phyloP scores from a whole-genome alignment of 92 coral and sea anemone species.

The Phenganax stokvisi region DNA sequence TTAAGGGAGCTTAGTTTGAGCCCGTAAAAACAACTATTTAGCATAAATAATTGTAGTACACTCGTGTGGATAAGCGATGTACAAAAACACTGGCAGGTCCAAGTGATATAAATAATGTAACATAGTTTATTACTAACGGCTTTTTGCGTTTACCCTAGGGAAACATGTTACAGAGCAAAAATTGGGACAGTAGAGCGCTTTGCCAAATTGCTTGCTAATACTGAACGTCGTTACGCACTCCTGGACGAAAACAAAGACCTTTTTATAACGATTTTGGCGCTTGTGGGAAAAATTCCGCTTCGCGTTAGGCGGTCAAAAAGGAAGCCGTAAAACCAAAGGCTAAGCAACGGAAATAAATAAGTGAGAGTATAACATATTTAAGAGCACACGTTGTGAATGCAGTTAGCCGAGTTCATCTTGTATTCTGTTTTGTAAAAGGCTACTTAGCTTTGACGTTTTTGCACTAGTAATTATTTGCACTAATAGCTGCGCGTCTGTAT shows the following conservation, averaged over 20 bases:
- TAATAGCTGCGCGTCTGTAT: constrained; percentile 23
- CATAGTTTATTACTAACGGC: not conserved
- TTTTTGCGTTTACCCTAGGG: not conserved
- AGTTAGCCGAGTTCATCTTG: not conserved
- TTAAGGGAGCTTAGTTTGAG: constrained; percentile 13
- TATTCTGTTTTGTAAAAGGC: not conserved
- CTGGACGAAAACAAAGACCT: not conserved
- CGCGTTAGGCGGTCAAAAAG: constrained; percentile 29
- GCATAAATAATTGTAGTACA: constrained; percentile 14
- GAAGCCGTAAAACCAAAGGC: not conserved
- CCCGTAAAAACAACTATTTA: constrained; percentile 17
- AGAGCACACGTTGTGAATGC: not conserved
- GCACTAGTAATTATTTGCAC: not conserved
- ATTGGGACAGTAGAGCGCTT: not conserved
- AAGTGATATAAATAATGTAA: constrained; percentile 19
- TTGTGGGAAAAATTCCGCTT: constrained; percentile 36
- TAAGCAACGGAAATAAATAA: constrained; percentile 12
- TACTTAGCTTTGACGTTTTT: not conserved
- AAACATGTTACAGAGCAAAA: constrained; percentile 8
- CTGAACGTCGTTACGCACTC: constrained; percentile 14
- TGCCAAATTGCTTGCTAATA: not conserved
- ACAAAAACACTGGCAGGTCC: not conserved
- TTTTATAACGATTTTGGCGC: not conserved
- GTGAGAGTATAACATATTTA: no score
- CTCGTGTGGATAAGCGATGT: not conserved